These are phyloP conservation scores for Pristionchus pacificus DNA, from an alignment of 1,140 invertebrate species.

Conservation along the genomic window DNA sequence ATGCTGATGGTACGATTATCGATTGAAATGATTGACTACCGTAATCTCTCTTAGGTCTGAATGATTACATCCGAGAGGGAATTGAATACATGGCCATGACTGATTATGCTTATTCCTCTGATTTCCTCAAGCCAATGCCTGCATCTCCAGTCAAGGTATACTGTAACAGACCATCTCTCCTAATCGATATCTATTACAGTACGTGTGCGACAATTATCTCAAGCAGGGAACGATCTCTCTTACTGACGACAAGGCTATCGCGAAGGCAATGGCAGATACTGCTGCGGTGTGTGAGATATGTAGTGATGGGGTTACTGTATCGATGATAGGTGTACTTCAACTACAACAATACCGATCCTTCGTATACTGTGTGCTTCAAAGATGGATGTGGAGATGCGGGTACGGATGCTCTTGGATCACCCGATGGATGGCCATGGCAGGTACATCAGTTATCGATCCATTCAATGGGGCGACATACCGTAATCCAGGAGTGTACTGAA, in stretches of 20 bases:
- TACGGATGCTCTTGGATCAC: constrained; percentile 63
- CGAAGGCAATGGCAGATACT: too few species aligned
- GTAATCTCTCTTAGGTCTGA: neutral
- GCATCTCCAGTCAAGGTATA: constrained; percentile 64
- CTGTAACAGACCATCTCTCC: too few species aligned
- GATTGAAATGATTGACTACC: neutral
- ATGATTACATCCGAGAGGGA: neutral
- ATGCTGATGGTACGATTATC: neutral
- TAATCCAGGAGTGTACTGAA: constrained; percentile 73
- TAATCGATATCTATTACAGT: too few species aligned
- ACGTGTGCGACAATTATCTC: too few species aligned
- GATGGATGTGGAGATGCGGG: constrained; percentile 32
- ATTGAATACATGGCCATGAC: constrained; percentile 60
- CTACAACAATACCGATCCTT: neutral
- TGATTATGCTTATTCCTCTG: constrained; percentile 62
- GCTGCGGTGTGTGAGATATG: too few species aligned
- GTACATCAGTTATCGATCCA: constrained; percentile 58
- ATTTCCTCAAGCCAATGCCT: constrained; percentile 60
- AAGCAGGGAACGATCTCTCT: too few species aligned
- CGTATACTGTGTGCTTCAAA: neutral
- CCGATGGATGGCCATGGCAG: constrained; percentile 74
- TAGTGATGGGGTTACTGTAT: too few species aligned
- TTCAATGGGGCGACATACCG: constrained; percentile 1
- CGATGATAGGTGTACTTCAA: neutral
- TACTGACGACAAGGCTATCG: too few species aligned